Evolutionary conservation across 2,888 invertebrate genomes (phyloP).

Genomic region (Dynastes grantii): DNA sequence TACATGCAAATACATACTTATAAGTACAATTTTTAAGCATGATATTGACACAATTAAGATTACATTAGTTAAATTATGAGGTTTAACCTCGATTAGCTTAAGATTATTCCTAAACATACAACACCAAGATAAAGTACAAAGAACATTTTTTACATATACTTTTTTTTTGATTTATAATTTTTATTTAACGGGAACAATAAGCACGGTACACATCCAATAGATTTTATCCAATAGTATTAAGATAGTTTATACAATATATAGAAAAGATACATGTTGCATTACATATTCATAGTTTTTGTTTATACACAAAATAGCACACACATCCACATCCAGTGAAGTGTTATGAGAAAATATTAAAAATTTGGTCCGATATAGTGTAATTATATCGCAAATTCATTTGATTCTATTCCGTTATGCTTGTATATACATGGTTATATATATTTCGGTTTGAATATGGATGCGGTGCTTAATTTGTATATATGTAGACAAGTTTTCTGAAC

Average conservation of each 20-base stretch:
- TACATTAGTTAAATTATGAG: slow-evolving; percentile 56
- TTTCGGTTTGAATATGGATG: slow-evolving; percentile 3
- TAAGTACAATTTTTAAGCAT: slow-evolving; percentile 56
- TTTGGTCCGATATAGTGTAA: slow-evolving; percentile 51
- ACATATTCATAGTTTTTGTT: slow-evolving; percentile 54
- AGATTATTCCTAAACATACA: slow-evolving; percentile 68
- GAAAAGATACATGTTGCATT: slow-evolving; percentile 59
- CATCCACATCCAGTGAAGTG: slow-evolving; percentile 27
- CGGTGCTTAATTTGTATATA: slow-evolving; percentile 21
- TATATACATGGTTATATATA: slow-evolving; percentile 19
- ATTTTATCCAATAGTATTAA: slow-evolving; percentile 55
- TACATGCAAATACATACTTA: slow-evolving; percentile 54
- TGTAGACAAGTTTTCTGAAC: background rate
- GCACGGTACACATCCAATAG: slow-evolving; percentile 67
- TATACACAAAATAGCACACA: slow-evolving; percentile 36
- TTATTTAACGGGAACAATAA: slow-evolving; percentile 68
- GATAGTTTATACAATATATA: slow-evolving; percentile 64
- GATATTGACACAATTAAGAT: slow-evolving; percentile 54
- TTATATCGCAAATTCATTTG: slow-evolving; percentile 36
- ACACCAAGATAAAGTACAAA: slow-evolving; percentile 71
- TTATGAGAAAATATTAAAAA: slow-evolving; percentile 49
- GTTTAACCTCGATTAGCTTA: slow-evolving; percentile 55
- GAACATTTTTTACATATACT: slow-evolving; percentile 65
- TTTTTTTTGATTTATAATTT: slow-evolving; percentile 66
- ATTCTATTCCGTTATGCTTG: slow-evolving; percentile 25